phyloP scores from a whole-genome alignment of 2,888 invertebrate species.

The Polyploca ridens region DNA sequence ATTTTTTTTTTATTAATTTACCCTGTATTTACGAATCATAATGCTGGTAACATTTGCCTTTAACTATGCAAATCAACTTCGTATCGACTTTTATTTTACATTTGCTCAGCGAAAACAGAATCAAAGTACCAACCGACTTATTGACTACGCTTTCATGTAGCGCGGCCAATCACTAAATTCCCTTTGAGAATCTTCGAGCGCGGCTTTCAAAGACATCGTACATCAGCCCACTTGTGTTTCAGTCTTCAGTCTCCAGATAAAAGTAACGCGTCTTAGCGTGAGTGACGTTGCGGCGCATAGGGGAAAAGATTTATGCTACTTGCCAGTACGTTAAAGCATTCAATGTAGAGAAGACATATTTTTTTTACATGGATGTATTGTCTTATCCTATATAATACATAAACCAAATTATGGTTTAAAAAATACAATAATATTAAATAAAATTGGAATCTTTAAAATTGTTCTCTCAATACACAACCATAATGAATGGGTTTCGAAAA shows the following conservation, averaged over 20 bases:
- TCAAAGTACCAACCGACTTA: constrained; percentile 24
- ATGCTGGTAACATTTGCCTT: not conserved
- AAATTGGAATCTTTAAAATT: too few species aligned
- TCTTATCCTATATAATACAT: too few species aligned
- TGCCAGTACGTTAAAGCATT: not conserved
- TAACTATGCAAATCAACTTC: not conserved
- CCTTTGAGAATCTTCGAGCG: constrained; percentile 21
- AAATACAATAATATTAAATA: too few species aligned
- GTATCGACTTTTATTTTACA: constrained; percentile 19
- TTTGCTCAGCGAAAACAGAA: constrained; percentile 24
- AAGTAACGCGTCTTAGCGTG: constrained; percentile 10
- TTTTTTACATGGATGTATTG: too few species aligned
- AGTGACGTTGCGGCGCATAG: constrained; percentile 9
- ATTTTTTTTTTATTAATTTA: too few species aligned
- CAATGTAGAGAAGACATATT: not conserved
- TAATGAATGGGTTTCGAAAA: too few species aligned
- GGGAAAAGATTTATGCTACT: constrained; percentile 1
- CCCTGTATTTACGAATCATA: not conserved
- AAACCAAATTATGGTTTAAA: too few species aligned
- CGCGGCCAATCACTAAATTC: constrained; percentile 27
- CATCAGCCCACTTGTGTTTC: constrained; percentile 9
- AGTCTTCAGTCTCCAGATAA: constrained; percentile 4
- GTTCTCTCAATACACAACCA: too few species aligned
- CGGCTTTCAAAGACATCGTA: constrained; percentile 10
- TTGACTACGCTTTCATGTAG: constrained; percentile 26